Evolutionary conservation across 2,888 invertebrate species (phyloP), one percentile per base, ranked within the genome.

Genomic region (Lasioglossum leucozonium): DNA sequence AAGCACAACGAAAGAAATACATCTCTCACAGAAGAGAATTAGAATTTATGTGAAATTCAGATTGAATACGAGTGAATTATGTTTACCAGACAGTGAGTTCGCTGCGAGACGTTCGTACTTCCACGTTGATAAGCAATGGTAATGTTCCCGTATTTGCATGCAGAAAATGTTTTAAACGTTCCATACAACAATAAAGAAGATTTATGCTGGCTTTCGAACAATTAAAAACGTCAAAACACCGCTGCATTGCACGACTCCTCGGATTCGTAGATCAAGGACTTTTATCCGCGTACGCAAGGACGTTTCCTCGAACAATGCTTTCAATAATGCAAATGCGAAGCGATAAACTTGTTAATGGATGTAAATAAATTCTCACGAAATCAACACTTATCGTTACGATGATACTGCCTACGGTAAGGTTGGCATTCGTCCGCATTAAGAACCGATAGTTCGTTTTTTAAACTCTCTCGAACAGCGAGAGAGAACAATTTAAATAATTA

Each of bases 241-340:
- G 58, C 30, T 0, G 13, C 16, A 26, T 58, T 13, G 4, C n/a
- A 16, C 13, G 13, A 26, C 26, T 58, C 26, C 5, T 4, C 13
- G 13, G 58, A 58, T 58, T 30, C 58, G 58, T 58, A 58, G 58
- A 58, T 30, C 58, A 58, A 58, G 58, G 58, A 58, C 26, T 58
- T 26, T 30, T 11, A 16, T 30, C 11, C 58, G 13, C 26, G 55
- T 10, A 26, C 26, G n/a, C 58, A 58, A 30, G 58, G 58, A 16
- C 58, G 26, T 26, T 58, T 16, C 58, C 26, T 58, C 16, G 13
- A 58, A 58, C 58, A 16, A 58, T 30, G 58, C 26, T 58, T 58
- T 58, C 58, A 30, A 58, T 58, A 30, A 58, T 58, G 58, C 10
- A 58, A 58, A 58, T 58, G 58, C 58, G 16, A 26, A n/a, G 26